Conservation (phyloP, 2,888 invertebrate species). For the Penaeus monodon region DNA sequence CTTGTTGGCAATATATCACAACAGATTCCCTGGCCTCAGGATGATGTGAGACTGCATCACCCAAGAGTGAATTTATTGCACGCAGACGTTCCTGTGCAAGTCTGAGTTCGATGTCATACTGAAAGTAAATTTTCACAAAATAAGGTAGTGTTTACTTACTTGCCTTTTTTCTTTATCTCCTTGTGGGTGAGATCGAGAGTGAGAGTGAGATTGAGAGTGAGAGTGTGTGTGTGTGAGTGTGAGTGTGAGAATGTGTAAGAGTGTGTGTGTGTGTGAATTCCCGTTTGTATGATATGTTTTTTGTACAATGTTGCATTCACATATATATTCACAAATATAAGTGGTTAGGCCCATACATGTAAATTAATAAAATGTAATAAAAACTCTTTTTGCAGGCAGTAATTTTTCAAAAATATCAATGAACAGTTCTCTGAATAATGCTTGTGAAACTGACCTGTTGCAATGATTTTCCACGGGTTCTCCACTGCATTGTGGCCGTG, state of each 20-base stretch:
- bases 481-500: conserved; percentile 28
- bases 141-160: not conserved
- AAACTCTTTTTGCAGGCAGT: too few species aligned
- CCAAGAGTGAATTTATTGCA: conserved; percentile 52
- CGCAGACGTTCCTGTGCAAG: conserved; percentile 56
- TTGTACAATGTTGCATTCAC: too few species aligned
- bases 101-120: conserved; percentile 61
- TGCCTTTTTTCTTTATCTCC: not conserved
- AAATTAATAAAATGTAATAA: too few species aligned
- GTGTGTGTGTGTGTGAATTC: too few species aligned
- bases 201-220: not conserved
- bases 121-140: not conserved
- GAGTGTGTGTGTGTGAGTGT: not conserved
- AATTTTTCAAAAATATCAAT: too few species aligned
- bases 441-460: conserved; percentile 25
- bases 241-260: too few species aligned
- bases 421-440: not conserved
- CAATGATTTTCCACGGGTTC: conserved; percentile 29
- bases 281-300: too few species aligned
- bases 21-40: conserved; percentile 55
- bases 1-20: conserved; percentile 63
- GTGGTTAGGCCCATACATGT: too few species aligned
- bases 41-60: conserved; percentile 41
- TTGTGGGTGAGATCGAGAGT: not conserved
- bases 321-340: too few species aligned